Base-by-base conservation (phyloP, 1,140 invertebrate genomes). In the Euwallacea similis region DNA sequence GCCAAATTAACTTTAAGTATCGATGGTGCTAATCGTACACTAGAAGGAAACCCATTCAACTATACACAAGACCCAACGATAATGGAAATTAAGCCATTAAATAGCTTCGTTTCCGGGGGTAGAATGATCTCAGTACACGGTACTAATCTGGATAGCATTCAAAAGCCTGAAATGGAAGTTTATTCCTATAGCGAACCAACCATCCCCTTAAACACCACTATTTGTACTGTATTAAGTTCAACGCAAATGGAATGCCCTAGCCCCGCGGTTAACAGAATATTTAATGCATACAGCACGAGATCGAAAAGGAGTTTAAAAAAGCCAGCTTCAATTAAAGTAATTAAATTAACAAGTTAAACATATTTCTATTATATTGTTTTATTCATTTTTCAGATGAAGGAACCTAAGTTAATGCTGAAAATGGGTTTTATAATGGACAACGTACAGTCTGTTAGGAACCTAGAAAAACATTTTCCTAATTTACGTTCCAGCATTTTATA, bases 341-440 rank as follows among this genome's bases (percentile, higher is more conserved):
- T 42, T 61, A 43, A 42, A 61, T 61, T 61, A 10, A 9, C 16
- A 6, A 16, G 11, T 61, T 42, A 11, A 4, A 16, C 33, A 4
- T 16, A 61, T 61, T 43, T 61, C 11, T 42, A 42, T 42, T 61
- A 16, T 2, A 56, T 42, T 9, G 2, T 43, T 43, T 61, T 42
- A n/a, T 61, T 76, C 73, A 42, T 33, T 33, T 33, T 33, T 33
- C 58, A 78, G 76, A 78, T 75, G 71, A 75, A 75, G 33, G 79
- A 79, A 69, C 72, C 75, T 9, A 88, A 91, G 74, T 79, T 91
- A 50, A 85, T 86, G 50, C 82, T 91, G 68, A 89, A 88, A 81
- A 89, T 98, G 67, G 95, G 93, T 11, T 98, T 99, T 82, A 86
- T 94, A 6, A 98, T 99, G 97, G 97, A 99, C 78, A 93, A 94